A percentile compares a stretch with the other conserved stretches of the same genome.
These are phyloP conservation scores for Drosophila paramelanica DNA, from an alignment of 2,888 invertebrate genomes.

Conservation along the genomic window DNA sequence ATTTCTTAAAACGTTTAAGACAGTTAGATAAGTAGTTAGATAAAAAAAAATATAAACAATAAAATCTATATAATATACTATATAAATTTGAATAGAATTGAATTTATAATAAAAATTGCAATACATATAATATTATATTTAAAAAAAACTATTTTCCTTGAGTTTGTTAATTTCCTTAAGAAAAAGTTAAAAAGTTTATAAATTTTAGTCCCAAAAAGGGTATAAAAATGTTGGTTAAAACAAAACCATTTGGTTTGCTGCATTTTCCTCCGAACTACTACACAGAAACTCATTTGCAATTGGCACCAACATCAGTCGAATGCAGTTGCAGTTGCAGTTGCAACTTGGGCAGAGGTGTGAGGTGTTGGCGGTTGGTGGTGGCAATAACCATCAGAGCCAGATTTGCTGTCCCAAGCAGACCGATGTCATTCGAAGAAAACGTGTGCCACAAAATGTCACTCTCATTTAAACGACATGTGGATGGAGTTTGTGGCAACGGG, in stretches of 20 bases:
- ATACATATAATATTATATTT: no score
- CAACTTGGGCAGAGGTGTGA: constrained; percentile 10
- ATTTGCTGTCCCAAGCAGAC: constrained; percentile 23
- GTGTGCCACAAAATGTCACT: constrained; percentile 76
- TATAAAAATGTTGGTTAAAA: constrained; percentile 12
- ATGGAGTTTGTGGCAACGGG: constrained; percentile 16
- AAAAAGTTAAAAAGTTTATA: no score
- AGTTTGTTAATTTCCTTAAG: no score
- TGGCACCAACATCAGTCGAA: constrained; percentile 56
- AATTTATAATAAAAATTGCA: no score
- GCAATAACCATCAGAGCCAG: constrained; percentile 43
- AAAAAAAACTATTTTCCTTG: no score
- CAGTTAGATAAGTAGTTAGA: no score
- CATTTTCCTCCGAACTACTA: constrained; percentile 25
- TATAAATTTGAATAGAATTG: no score
- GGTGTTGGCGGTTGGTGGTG: constrained; percentile 8
- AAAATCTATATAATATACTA: no score
- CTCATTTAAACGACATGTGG: constrained; percentile 60
- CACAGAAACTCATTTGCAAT: constrained; percentile 73
- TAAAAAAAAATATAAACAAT: no score
- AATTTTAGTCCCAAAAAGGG: constrained; percentile 1
- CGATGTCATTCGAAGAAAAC: constrained; percentile 46
- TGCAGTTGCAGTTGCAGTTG: constrained; percentile 41
- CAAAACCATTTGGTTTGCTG: background rate
- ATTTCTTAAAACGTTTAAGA: no score